These are phyloP conservation scores for Bibio marci DNA, from an alignment of 2,888 invertebrate genomes.

Conservation along the genomic window DNA sequence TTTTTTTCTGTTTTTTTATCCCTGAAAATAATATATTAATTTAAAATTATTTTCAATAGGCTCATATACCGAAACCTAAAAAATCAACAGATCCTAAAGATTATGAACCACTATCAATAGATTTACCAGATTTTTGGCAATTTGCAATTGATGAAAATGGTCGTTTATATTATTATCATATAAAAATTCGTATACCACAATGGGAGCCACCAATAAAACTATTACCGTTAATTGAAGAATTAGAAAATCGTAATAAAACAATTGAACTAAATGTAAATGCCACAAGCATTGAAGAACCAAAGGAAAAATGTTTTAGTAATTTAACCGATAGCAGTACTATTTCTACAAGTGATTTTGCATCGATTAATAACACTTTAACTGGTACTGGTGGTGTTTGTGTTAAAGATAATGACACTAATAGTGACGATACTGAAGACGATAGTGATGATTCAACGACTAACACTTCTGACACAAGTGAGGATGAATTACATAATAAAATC, in stretches of 20 bases:
- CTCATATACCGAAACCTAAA: constrained; percentile 17
- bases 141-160: constrained; percentile 67
- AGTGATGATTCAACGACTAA: constrained; percentile 7
- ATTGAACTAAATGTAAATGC: no score
- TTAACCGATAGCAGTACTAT: no score
- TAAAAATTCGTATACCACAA: constrained; percentile 55
- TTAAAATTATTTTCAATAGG: constrained; percentile 2
- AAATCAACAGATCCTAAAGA: constrained; percentile 20
- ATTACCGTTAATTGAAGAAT: constrained; percentile 11
- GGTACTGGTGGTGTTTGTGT: no score
- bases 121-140: constrained; percentile 77
- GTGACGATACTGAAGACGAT: neutral
- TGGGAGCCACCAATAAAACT: constrained; percentile 50
- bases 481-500: constrained; percentile 3
- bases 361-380: no score
- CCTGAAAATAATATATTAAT: neutral
- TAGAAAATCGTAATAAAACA: neutral
- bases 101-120: constrained; percentile 31
- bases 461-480: constrained; percentile 8
- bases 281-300: no score
- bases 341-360: no score
- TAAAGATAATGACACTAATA: neutral
- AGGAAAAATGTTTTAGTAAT: no score
- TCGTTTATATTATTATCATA: constrained; percentile 81
- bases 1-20: neutral